Evolutionary conservation across 37 sponge, comb jelly and placozoan species (phyloP).

Genomic region (Beroe ovata): DNA sequence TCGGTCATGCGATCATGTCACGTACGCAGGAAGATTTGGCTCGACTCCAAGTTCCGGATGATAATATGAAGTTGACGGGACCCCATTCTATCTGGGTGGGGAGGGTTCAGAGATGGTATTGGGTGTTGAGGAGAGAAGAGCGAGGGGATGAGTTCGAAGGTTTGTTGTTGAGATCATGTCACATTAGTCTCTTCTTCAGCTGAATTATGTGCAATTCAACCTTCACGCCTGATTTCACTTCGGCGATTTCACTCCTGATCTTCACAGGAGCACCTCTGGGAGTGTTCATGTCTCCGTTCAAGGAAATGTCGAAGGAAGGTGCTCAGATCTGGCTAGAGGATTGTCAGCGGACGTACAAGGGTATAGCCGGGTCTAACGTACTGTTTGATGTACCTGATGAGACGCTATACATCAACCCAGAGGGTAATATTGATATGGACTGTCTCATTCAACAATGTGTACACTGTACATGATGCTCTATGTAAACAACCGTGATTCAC

Average conservation of each 20-base stretch:
- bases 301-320: constrained; percentile 62
- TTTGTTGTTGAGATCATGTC: constrained; percentile 3
- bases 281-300: constrained; percentile 35
- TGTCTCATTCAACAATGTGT: no score
- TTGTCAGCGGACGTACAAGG: constrained; percentile 7
- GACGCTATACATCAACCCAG: constrained; percentile 42
- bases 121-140: constrained; percentile 65
- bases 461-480: no score
- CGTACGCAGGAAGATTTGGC: constrained; percentile 50
- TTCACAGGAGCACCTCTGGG: constrained; percentile 64
- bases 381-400: constrained; percentile 66
- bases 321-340: constrained; percentile 41
- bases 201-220: no score
- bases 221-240: no score
- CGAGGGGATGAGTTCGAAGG: constrained; percentile 57
- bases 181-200: no score
- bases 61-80: constrained; percentile 42
- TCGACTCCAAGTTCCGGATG: constrained; percentile 13
- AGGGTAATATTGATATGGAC: no score
- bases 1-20: constrained; percentile 18
- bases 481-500: no score
- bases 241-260: no score
- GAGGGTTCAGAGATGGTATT: constrained; percentile 60
- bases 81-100: constrained; percentile 66
- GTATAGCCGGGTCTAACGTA: constrained; percentile 17